Evolutionary conservation across 2,113 vertebrate genomes (phyloP).

Genomic region (Psilopsiagon aurifrons): DNA sequence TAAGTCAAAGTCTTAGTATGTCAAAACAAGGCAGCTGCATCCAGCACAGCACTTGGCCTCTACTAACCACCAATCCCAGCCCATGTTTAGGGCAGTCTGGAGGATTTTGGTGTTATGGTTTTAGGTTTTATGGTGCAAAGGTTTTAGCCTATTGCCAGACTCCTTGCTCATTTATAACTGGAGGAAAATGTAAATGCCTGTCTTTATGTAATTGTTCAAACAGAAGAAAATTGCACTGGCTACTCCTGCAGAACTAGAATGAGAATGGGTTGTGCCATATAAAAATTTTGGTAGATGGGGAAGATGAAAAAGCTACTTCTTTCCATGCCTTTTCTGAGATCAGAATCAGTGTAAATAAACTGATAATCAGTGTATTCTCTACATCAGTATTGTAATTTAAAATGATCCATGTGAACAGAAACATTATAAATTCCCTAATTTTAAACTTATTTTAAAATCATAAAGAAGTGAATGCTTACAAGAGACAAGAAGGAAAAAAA

Average conservation of each 20-base stretch:
- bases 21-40: not conserved
- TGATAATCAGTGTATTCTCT: not conserved
- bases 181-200: not conserved
- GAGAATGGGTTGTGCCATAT: not conserved
- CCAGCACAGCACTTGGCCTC: not conserved
- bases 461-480: not conserved
- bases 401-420: not conserved
- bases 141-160: not conserved
- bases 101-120: not conserved
- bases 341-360: not conserved
- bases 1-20: not conserved
- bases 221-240: not conserved
- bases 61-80: accelerated
- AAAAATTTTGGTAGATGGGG: not conserved
- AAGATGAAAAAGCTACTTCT: not conserved
- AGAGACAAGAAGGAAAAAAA: not conserved
- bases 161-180: not conserved
- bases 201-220: not conserved
- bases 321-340: not conserved
- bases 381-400: not conserved
- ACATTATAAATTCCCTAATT: not conserved
- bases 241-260: not conserved
- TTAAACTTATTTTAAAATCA: not conserved
- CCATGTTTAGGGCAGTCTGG: not conserved
- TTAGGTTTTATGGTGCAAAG: not conserved